Evolutionary conservation across 2,113 vertebrate species (phyloP), one percentile per base, ranked within the genome.

Genomic region (Brachyhypopomus gauderio): DNA sequence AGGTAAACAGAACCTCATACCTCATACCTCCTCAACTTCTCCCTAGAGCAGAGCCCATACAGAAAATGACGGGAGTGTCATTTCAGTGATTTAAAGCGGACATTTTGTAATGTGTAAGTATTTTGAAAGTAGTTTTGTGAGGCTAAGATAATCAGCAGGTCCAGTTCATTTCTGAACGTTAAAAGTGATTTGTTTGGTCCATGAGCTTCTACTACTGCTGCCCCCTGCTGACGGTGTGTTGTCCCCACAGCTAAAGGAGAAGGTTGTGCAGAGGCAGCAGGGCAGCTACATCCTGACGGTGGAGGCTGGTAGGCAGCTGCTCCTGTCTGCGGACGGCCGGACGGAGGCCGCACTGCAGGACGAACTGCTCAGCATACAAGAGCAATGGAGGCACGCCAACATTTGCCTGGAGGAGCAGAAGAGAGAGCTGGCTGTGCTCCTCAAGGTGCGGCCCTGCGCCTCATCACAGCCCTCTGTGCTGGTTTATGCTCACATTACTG

Each of bases 221-320:
- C n/a, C 2, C n/a, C 19, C 22, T 72, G 19, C 67, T 78, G 78
- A 52, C 34, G 59, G 1, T 83, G 16, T 55, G 75, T 71, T 84
- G 1, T 36, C 58, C 79, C 86, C 93, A 58, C 90, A 99, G 98
- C 91, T 98, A 87, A 97, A 95, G 89, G 96, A 98, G 83, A 98
- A 96, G 85, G 95, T 96, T 81, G 93, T 98, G 25, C 93, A 96
- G 83, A 91, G 96, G 1, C 97, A 98, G 48, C 97, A 98, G 88
- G 97, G 98, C 64, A 99, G 97, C 92, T 98, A 97, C 80, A 98
- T 99, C 89, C 91, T 99, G 79, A 96, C 96, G 0, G 94, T 99
- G 91, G 97, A 99, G 89, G 96, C 95, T 0, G 97, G 95, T 38
- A 95, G 95, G 75, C 97, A 98, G 14, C 92, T 99, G 41, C 92